Evolutionary conservation across 2,113 vertebrate genomes (phyloP).

Genomic region (Mixornis gularis): DNA sequence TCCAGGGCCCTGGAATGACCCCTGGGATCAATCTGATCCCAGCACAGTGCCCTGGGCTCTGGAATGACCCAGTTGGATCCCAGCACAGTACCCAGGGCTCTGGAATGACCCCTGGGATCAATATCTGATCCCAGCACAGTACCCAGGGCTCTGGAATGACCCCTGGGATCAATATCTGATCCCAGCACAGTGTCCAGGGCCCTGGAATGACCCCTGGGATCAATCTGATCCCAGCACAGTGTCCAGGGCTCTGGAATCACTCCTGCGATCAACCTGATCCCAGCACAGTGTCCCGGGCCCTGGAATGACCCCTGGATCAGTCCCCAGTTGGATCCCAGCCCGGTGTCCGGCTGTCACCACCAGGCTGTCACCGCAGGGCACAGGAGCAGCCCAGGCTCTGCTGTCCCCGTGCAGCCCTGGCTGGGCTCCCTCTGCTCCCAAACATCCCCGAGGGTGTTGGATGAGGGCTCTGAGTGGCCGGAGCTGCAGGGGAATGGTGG

Average conservation of each 20-base stretch:
- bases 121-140: background rate
- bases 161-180: background rate
- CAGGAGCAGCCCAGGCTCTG: background rate
- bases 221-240: background rate
- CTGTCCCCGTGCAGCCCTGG: background rate
- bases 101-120: background rate
- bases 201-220: background rate
- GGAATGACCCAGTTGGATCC: background rate
- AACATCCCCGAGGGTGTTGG: rapidly evolving
- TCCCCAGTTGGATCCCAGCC: background rate
- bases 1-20: background rate
- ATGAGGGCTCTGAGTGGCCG: background rate
- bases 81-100: background rate
- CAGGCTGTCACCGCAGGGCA: background rate
- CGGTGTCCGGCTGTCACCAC: too few relatives aligned
- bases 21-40: background rate
- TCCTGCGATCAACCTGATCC: background rate
- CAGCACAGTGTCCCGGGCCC: too few relatives aligned
- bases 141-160: background rate
- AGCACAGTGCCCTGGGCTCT: background rate
- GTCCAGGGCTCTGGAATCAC: background rate
- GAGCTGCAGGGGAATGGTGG: background rate
- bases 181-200: too few relatives aligned
- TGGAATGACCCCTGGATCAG: background rate
- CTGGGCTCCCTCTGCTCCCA: background rate